A percentile compares a stretch with the other conserved stretches of the same genome.
Evolutionary conservation across 2,888 invertebrate genomes (phyloP).

Genomic region (Macrophya annulata): DNA sequence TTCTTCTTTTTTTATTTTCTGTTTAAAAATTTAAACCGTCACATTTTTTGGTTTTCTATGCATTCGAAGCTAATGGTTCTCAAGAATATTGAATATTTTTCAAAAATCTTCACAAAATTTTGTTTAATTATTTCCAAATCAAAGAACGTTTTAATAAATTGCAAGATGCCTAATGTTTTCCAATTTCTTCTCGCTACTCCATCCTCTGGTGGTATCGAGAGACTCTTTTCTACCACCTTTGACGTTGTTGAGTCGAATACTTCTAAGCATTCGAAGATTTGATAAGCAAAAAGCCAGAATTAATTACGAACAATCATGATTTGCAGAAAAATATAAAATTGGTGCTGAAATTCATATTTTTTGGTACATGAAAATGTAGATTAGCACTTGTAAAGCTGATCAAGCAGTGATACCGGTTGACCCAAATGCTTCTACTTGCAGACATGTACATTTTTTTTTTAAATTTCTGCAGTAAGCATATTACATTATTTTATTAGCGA

Average conservation of each 20-base stretch:
- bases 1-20: neutral
- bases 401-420: neutral
- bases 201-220: neutral
- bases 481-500: neutral
- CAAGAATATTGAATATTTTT: neutral
- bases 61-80: neutral
- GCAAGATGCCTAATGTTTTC: neutral
- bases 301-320: neutral
- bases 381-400: slow-evolving; percentile 2
- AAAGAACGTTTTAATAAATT: neutral
- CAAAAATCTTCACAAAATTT: neutral
- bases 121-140: neutral
- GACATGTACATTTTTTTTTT: neutral
- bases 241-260: neutral
- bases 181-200: neutral
- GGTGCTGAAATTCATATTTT: neutral
- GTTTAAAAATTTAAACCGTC: neutral
- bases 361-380: neutral
- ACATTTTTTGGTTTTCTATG: too few relatives aligned
- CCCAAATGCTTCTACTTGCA: neutral
- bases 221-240: neutral
- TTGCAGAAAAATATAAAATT: neutral
- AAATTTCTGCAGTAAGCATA: neutral
- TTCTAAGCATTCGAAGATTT: neutral
- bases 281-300: neutral